A percentile compares a stretch with the other conserved stretches of the same genome.
Conservation (phyloP, 2,888 invertebrate genomes). For the Dolichopus griseipennis region DNA sequence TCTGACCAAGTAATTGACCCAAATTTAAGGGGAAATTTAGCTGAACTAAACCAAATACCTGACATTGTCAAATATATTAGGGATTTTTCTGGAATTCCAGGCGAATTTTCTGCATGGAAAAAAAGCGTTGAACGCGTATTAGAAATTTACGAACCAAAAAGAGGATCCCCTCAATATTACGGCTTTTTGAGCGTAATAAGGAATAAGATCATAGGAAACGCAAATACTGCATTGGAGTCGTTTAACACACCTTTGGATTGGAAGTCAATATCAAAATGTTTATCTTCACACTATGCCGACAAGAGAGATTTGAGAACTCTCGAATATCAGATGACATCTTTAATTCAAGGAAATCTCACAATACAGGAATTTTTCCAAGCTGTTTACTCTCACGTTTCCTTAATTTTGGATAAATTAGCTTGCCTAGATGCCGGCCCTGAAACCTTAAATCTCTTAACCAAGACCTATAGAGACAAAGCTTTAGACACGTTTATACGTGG, state of each 20-base stretch:
- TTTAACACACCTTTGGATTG: constrained; percentile 17
- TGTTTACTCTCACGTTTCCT: constrained; percentile 14
- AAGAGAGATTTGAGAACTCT: constrained; percentile 22
- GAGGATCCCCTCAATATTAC: too few relatives aligned
- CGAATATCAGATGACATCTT: constrained; percentile 22
- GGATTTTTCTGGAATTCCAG: too few relatives aligned
- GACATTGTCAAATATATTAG: too few relatives aligned
- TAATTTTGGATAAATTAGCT: constrained; percentile 17
- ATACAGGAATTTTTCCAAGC: constrained; percentile 14
- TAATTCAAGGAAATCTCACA: constrained; percentile 17
- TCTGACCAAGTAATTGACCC: too few relatives aligned
- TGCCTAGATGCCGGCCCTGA: constrained; percentile 16
- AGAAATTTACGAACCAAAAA: too few relatives aligned
- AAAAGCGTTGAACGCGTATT: too few relatives aligned
- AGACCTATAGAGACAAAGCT: constrained; percentile 16
- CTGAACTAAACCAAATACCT: too few relatives aligned
- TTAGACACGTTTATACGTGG: constrained; percentile 19
- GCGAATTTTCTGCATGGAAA: too few relatives aligned
- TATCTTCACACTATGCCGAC: constrained; percentile 21
- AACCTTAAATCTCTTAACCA: constrained; percentile 11
- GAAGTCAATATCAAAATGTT: constrained; percentile 18
- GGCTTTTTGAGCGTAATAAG: too few relatives aligned
- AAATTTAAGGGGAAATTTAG: too few relatives aligned
- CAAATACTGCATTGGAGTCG: too few relatives aligned
- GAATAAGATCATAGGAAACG: too few relatives aligned